These are phyloP conservation scores for Suricata suricatta DNA, from an alignment of 2,113 vertebrate species.

Conservation along the genomic window DNA sequence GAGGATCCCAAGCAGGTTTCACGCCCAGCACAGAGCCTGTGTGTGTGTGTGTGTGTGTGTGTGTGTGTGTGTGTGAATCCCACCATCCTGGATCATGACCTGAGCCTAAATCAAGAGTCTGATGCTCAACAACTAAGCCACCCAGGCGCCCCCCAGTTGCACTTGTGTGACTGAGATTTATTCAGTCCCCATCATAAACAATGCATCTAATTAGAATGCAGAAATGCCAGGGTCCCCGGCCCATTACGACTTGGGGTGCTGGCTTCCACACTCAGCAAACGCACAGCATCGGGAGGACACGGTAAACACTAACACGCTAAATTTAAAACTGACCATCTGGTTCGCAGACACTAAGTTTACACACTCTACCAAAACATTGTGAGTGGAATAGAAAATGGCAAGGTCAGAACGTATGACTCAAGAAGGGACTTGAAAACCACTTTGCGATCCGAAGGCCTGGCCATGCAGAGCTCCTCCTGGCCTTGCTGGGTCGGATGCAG, in stretches of 20 bases:
- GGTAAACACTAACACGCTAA: not conserved
- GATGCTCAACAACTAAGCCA: too few relatives aligned
- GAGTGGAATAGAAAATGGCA: not conserved
- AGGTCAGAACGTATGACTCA: not conserved
- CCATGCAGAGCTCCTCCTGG: not conserved
- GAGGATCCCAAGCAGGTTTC: too few relatives aligned
- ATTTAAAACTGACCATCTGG: not conserved
- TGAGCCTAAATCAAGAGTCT: too few relatives aligned
- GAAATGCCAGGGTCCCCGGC: not conserved
- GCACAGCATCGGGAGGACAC: not conserved
- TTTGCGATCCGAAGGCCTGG: not conserved
- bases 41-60: too few relatives aligned
- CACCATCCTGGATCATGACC: too few relatives aligned
- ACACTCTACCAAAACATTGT: not conserved
- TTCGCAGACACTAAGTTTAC: not conserved
- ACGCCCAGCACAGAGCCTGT: too few relatives aligned
- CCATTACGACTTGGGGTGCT: not conserved
- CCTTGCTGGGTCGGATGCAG: not conserved
- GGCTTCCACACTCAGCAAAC: not conserved
- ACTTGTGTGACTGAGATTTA: not conserved
- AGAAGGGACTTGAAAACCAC: not conserved
- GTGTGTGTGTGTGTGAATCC: too few relatives aligned
- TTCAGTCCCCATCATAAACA: too few relatives aligned
- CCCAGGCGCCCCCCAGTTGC: not conserved
- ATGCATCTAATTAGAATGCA: not conserved